These are phyloP conservation scores for Ganaspis sp. DNA, from an alignment of 1,140 invertebrate genomes.

Conservation along the genomic window DNA sequence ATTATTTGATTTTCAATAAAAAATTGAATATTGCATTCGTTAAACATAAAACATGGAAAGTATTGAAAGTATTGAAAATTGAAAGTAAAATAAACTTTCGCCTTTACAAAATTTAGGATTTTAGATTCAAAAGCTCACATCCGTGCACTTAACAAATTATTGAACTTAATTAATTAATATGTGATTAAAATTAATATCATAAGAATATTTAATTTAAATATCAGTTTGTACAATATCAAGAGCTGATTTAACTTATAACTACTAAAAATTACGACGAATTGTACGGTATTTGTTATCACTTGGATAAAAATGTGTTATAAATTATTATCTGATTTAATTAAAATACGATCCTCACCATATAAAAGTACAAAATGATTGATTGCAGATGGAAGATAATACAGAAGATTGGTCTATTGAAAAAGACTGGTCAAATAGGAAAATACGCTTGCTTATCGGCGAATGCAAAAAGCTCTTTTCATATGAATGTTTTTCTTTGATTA, in stretches of 20 bases:
- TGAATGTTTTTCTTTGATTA: conserved; percentile 19
- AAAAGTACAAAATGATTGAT: conserved; percentile 65
- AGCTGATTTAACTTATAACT: conserved; percentile 36
- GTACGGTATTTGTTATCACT: conserved; percentile 13
- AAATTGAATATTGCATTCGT: no score
- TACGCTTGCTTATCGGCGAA: neutral
- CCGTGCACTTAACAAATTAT: no score
- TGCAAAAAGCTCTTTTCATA: neutral
- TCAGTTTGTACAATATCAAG: neutral
- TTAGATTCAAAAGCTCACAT: no score
- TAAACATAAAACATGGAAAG: no score
- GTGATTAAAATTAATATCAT: no score
- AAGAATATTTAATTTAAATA: neutral
- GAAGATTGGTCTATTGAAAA: conserved; percentile 13
- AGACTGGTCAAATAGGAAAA: conserved; percentile 39
- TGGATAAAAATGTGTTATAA: neutral
- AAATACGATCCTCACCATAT: conserved; percentile 41
- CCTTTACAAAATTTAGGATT: no score
- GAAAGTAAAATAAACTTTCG: no score
- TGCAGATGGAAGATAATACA: conserved; percentile 38
- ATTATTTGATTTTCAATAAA: no score
- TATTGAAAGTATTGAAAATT: no score
- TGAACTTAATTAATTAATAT: no score
- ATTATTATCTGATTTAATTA: neutral
- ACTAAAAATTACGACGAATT: conserved; percentile 27